phyloP scores from a whole-genome alignment of 1,140 invertebrate genomes.

The Drosophila erecta region DNA sequence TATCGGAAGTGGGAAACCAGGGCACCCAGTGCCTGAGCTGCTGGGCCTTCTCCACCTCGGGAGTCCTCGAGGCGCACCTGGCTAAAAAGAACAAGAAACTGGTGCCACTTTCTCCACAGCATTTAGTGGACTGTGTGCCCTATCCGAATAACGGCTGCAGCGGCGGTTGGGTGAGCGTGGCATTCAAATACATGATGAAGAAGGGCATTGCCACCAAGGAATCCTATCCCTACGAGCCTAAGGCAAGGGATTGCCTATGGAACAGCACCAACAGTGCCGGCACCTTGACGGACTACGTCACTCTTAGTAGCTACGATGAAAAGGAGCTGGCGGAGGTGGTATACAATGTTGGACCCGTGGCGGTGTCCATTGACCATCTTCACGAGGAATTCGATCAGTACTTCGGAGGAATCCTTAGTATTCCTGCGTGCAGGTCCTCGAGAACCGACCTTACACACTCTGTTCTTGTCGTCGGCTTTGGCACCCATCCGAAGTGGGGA shows the following conservation, averaged over 20 bases:
- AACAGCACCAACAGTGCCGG: conserved; percentile 1
- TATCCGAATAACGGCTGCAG: conserved; percentile 94
- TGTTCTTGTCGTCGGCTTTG: conserved; percentile 91
- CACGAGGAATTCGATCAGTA: conserved; percentile 18
- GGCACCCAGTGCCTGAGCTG: conserved; percentile 92
- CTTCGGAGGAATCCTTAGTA: conserved; percentile 9
- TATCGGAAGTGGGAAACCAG: conserved; percentile 87
- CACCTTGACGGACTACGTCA: conserved; percentile 84
- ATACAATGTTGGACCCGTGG: conserved; percentile 87
- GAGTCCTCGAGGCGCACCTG: conserved; percentile 90
- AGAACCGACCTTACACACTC: conserved; percentile 70
- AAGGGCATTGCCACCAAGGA: conserved; percentile 90
- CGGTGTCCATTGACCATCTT: conserved; percentile 27
- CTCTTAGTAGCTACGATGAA: conserved; percentile 88
- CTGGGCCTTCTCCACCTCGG: conserved; percentile 96
- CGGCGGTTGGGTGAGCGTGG: conserved; percentile 91
- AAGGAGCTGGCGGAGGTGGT: conserved; percentile 88
- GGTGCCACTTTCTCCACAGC: conserved; percentile 94
- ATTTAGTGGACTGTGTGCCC: conserved; percentile 93
- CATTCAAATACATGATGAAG: conserved; percentile 91
- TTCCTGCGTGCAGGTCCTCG: conserved; percentile 87
- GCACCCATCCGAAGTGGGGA: conserved; percentile 51
- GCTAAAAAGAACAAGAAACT: conserved; percentile 87
- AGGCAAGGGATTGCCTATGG: conserved; percentile 84
- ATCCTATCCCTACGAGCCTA: conserved; percentile 90